Conservation (phyloP, 2,797 vertebrate species). For the Pyrrhura leucotis region DNA sequence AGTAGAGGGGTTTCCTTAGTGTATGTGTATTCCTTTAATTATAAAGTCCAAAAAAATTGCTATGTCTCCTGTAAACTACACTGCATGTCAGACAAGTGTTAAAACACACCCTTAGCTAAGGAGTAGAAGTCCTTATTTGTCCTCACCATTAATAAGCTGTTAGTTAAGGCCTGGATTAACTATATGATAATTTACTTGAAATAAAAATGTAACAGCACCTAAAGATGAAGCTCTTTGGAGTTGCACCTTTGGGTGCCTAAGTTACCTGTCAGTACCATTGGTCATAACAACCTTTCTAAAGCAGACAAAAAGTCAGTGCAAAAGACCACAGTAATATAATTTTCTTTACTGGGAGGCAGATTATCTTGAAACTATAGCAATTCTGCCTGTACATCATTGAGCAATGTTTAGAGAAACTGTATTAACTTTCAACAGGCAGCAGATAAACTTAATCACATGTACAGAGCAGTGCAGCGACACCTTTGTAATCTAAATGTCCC, state of each 20-base stretch:
- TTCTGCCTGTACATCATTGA: background rate
- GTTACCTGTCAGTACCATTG: background rate
- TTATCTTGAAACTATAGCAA: background rate
- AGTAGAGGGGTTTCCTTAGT: accelerated
- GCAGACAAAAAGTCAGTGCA: background rate
- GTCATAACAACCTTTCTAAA: background rate
- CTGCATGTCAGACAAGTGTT: background rate
- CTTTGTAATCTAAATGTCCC: background rate
- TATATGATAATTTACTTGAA: background rate
- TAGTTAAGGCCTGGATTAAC: background rate
- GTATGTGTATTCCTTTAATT: background rate
- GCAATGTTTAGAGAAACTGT: background rate
- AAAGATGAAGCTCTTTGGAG: background rate
- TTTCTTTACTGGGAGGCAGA: background rate
- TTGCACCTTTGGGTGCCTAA: background rate
- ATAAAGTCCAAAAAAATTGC: background rate
- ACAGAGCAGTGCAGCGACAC: background rate
- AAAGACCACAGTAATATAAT: background rate
- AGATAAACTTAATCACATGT: background rate
- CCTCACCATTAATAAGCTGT: background rate
- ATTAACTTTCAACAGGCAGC: background rate
- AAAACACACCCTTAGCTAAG: background rate
- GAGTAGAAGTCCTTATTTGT: background rate
- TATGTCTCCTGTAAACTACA: background rate
- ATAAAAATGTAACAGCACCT: background rate